Conservation (phyloP, 2,888 invertebrate species). For the Latheticus oryzae region DNA sequence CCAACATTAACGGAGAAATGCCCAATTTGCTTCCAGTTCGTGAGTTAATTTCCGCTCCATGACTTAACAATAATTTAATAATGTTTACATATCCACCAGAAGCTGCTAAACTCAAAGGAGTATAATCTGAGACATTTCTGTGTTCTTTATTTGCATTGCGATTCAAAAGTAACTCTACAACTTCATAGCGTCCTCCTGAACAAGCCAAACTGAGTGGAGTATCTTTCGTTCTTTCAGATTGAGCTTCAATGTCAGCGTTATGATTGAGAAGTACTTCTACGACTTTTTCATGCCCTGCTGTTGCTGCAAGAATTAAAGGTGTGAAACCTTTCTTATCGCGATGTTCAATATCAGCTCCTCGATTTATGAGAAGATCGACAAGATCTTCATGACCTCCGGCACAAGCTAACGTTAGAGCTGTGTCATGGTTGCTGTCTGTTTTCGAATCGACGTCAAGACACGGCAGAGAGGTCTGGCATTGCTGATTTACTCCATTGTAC, state of each 20-base stretch:
- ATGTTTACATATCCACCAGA: constrained; percentile 99
- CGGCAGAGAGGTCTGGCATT: constrained; percentile 55
- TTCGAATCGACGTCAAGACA: constrained; percentile 96
- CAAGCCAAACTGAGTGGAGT: constrained; percentile 97
- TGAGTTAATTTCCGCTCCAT: constrained; percentile 99
- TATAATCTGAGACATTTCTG: constrained; percentile 98
- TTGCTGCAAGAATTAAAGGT: constrained; percentile 95
- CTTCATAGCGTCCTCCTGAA: constrained; percentile 96
- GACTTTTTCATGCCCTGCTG: constrained; percentile 92
- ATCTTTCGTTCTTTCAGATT: constrained; percentile 98
- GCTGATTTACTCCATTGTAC: constrained; percentile 55
- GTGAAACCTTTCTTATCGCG: constrained; percentile 98
- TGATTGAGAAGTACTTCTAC: constrained; percentile 94
- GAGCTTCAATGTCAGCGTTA: constrained; percentile 98
- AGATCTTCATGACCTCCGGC: constrained; percentile 97
- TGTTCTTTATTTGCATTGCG: constrained; percentile 97
- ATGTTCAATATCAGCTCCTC: constrained; percentile 97
- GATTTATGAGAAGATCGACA: constrained; percentile 88
- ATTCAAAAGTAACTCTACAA: constrained; percentile 90
- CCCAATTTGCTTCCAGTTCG: constrained; percentile 96
- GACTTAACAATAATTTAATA: constrained; percentile 90
- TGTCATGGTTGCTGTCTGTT: constrained; percentile 99
- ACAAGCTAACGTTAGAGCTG: constrained; percentile 96
- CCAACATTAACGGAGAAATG: constrained; percentile 98
- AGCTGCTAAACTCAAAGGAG: constrained; percentile 97